These are phyloP conservation scores for Perca flavescens DNA, from an alignment of 2,113 vertebrate genomes.

Conservation along the genomic window DNA sequence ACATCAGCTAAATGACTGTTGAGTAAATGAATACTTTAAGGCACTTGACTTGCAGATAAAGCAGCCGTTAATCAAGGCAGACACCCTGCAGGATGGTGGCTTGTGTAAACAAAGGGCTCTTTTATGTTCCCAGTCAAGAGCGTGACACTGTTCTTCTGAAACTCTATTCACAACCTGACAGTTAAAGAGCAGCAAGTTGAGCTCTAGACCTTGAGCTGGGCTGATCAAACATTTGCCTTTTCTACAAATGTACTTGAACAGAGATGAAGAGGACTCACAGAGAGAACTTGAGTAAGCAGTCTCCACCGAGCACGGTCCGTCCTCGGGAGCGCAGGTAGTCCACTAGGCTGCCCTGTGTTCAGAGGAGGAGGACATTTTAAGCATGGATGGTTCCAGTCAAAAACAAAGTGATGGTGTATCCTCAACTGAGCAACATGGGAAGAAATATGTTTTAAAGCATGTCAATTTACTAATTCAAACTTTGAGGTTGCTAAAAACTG, in stretches of 20 bases:
- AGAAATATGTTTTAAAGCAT: too few relatives aligned
- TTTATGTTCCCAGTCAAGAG: constrained; percentile 27
- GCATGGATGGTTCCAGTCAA: background rate
- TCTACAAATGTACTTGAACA: background rate
- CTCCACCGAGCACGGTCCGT: constrained; percentile 92
- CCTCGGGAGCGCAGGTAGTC: constrained; percentile 96
- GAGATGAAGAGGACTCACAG: constrained; percentile 84
- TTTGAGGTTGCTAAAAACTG: too few relatives aligned
- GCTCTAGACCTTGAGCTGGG: background rate
- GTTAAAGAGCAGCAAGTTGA: constrained; percentile 31
- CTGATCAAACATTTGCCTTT: constrained; percentile 21
- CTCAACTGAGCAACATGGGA: background rate
- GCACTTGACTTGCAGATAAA: constrained; percentile 24
- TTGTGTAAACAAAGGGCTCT: constrained; percentile 24
- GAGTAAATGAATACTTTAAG: constrained; percentile 17
- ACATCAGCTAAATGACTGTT: constrained; percentile 13
- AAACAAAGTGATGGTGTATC: background rate
- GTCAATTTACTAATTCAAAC: too few relatives aligned
- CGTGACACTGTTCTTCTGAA: constrained; percentile 29
- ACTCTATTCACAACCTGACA: constrained; percentile 18
- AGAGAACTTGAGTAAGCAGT: constrained; percentile 96
- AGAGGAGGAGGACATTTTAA: background rate
- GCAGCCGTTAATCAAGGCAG: constrained; percentile 14
- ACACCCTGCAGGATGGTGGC: background rate
- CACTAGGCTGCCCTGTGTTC: constrained; percentile 92